A percentile compares a stretch with the other conserved stretches of the same genome.
Evolutionary conservation across 2,888 invertebrate genomes (phyloP).

Genomic region (Dorcus hopei): DNA sequence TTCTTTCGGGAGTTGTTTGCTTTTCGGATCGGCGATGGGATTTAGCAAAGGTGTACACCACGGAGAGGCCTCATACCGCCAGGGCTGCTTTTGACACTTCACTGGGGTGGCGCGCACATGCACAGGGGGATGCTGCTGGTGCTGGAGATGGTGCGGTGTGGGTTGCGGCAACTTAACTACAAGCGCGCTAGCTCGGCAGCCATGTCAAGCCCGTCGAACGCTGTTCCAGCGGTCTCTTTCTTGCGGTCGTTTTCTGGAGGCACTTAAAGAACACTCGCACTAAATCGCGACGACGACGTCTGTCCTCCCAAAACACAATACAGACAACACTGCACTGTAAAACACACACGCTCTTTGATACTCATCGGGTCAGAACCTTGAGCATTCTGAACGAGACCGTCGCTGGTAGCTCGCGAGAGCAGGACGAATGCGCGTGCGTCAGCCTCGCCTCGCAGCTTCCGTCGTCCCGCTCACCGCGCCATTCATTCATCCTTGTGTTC

Average conservation of each 20-base stretch:
- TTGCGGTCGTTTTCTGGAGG: background rate
- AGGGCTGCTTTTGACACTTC: background rate
- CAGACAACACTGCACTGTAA: slow-evolving; percentile 33
- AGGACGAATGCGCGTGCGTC: slow-evolving; percentile 41
- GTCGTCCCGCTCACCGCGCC: slow-evolving; percentile 35
- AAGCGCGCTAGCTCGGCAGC: slow-evolving; percentile 24
- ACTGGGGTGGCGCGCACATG: slow-evolving; percentile 19
- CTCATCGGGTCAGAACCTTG: slow-evolving; percentile 60
- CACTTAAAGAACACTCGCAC: slow-evolving; percentile 7
- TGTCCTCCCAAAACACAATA: slow-evolving; percentile 3
- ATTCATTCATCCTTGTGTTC: slow-evolving; percentile 46
- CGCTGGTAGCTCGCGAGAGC: slow-evolving; percentile 52
- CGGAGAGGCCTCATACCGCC: background rate
- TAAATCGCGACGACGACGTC: slow-evolving; percentile 3
- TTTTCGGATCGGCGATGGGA: background rate
- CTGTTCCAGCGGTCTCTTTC: slow-evolving; percentile 3
- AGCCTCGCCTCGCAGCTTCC: slow-evolving; percentile 50
- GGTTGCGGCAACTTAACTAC: slow-evolving; percentile 23
- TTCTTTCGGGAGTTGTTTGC: no score
- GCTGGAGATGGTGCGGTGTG: slow-evolving; percentile 21
- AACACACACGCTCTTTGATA: slow-evolving; percentile 58
- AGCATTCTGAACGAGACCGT: slow-evolving; percentile 57
- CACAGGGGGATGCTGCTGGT: slow-evolving; percentile 18
- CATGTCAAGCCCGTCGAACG: slow-evolving; percentile 17
- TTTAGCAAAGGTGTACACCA: background rate